Conservation (phyloP, 2,113 vertebrate species). For the Apus apus region DNA sequence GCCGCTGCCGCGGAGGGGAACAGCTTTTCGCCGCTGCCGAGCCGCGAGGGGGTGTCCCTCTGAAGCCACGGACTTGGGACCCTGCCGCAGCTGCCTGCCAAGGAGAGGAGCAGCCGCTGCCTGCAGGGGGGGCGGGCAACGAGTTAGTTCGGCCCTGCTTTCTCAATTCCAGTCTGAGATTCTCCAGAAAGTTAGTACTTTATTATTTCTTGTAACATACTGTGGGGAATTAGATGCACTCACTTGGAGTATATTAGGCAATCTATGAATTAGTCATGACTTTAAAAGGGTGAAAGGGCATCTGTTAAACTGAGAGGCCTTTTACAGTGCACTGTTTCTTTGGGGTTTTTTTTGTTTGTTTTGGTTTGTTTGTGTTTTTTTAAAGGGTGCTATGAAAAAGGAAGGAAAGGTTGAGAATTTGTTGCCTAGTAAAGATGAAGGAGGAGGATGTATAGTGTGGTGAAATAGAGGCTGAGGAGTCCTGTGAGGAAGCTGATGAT, state of each 20-base stretch:
- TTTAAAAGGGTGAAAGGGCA: background rate
- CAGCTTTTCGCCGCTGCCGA: too few species aligned
- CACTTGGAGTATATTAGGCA: background rate
- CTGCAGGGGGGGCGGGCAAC: too few species aligned
- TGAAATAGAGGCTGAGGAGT: background rate
- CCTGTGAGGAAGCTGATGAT: background rate
- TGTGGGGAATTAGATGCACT: background rate
- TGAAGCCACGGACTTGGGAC: too few species aligned
- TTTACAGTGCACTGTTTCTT: accelerated
- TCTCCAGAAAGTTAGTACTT: background rate
- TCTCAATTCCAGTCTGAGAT: background rate
- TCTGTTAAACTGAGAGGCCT: background rate
- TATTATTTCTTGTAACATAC: background rate
- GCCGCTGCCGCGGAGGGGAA: too few species aligned
- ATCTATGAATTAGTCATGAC: background rate
- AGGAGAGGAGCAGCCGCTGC: too few species aligned
- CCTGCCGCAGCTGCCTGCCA: too few species aligned
- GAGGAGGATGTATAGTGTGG: background rate
- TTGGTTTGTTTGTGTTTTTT: background rate
- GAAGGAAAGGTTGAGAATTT: background rate
- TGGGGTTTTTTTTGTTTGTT: too few species aligned
- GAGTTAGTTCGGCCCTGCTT: background rate
- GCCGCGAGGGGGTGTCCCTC: too few species aligned
- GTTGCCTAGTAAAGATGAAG: background rate
- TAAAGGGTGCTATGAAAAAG: background rate